Conservation (phyloP, 2,113 vertebrate species). For the Galeopterus variegatus region DNA sequence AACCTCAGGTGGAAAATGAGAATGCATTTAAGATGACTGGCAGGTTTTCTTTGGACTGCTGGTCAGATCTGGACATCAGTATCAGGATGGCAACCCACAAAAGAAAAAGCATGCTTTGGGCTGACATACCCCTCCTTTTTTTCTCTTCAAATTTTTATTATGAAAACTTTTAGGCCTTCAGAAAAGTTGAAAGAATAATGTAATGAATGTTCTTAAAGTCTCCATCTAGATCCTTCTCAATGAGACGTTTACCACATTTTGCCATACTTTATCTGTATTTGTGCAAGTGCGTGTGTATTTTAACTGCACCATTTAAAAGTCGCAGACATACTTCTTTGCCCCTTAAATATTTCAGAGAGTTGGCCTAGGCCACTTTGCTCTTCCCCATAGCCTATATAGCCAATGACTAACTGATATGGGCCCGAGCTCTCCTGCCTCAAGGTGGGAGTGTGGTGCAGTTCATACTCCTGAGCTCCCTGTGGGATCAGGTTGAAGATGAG, state of each 20-base stretch:
- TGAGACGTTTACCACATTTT: not conserved
- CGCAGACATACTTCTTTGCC: not conserved
- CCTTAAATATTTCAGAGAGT: not conserved
- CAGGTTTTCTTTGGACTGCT: not conserved
- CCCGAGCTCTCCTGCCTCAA: not conserved
- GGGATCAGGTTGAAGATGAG: not conserved
- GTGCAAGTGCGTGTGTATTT: not conserved
- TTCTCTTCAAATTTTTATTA: not conserved
- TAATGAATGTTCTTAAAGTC: not conserved
- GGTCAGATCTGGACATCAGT: not conserved
- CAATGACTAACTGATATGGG: not conserved
- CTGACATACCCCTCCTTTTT: not conserved
- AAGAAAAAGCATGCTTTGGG: not conserved
- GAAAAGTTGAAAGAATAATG: not conserved
- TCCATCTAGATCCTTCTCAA: not conserved
- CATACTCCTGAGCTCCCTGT: not conserved
- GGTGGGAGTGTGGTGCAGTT: not conserved
- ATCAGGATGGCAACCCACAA: not conserved
- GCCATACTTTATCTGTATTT: not conserved
- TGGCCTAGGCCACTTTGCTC: not conserved
- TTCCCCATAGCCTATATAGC: not conserved
- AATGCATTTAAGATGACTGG: not conserved
- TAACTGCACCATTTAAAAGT: not conserved
- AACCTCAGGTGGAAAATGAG: not conserved
- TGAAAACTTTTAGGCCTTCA: not conserved